Evolutionary conservation across 2,113 vertebrate species (phyloP).

Genomic region (Cavia aperea): DNA sequence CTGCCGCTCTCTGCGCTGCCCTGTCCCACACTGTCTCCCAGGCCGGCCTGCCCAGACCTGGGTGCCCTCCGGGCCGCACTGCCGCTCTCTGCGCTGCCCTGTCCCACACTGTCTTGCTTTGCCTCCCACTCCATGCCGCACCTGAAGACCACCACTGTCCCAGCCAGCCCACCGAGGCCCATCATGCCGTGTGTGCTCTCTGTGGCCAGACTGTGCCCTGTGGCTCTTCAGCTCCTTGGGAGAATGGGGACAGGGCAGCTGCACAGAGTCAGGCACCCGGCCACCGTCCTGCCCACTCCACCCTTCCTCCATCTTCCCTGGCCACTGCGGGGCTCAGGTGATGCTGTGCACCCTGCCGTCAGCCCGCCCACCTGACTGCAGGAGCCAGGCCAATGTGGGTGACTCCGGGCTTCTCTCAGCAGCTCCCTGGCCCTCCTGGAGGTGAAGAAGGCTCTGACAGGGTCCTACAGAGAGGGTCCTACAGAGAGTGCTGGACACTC

Average conservation of each 20-base stretch:
- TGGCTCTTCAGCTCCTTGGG: not conserved
- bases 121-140: too few relatives aligned
- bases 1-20: not conserved
- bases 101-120: not conserved
- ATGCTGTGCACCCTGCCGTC: rapidly evolving
- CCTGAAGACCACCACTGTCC: not conserved
- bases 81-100: not conserved
- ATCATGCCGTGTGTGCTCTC: rapidly evolving
- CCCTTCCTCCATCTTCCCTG: too few relatives aligned
- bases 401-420: not conserved
- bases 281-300: rapidly evolving
- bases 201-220: not conserved
- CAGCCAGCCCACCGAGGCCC: not conserved
- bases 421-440: not conserved
- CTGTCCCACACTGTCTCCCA: not conserved
- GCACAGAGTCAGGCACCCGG: too few relatives aligned
- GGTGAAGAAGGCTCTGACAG: not conserved
- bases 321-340: too few relatives aligned
- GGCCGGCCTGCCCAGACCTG: too few relatives aligned
- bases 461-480: too few relatives aligned
- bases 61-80: rapidly evolving
- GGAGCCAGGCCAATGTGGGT: not conserved
- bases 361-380: too few relatives aligned
- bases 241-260: too few relatives aligned
- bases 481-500: not conserved